These are phyloP conservation scores for Pogonophryne albipinna DNA, from an alignment of 2,797 vertebrate species.

Conservation along the genomic window DNA sequence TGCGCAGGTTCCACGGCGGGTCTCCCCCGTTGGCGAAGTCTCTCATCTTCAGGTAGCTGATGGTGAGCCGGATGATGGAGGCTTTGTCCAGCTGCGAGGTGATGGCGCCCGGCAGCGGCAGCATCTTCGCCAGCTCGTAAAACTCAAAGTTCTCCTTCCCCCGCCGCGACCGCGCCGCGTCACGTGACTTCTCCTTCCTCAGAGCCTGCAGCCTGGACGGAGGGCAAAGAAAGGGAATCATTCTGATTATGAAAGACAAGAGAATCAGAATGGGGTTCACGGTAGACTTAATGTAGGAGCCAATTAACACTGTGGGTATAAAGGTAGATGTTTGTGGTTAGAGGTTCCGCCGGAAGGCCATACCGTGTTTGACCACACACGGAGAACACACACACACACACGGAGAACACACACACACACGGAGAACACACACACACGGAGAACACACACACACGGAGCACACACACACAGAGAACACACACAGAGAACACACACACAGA, in stretches of 20 bases:
- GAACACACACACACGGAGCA: too few relatives aligned
- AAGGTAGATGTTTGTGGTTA: too few relatives aligned
- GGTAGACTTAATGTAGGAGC: too few relatives aligned
- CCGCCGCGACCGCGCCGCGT: slow-evolving; percentile 95
- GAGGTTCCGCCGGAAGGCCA: too few relatives aligned
- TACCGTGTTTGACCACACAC: too few relatives aligned
- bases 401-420: too few relatives aligned
- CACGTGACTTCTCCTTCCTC: slow-evolving; percentile 98
- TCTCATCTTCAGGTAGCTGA: slow-evolving; percentile 99
- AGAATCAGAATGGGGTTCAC: not conserved
- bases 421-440: too few relatives aligned
- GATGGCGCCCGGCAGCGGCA: slow-evolving; percentile 97
- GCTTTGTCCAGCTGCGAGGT: slow-evolving; percentile 99
- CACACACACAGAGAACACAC: too few relatives aligned
- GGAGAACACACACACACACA: too few relatives aligned
- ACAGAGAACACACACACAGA: too few relatives aligned
- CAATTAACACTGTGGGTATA: too few relatives aligned
- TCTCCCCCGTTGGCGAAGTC: slow-evolving; percentile 98
- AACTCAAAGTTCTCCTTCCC: slow-evolving; percentile 99
- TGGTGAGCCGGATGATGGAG: slow-evolving; percentile 98
- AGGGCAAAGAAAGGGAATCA: not conserved
- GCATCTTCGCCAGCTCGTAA: slow-evolving; percentile 97
- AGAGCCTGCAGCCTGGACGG: slow-evolving; percentile 94
- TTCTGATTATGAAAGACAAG: not conserved
- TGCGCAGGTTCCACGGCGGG: slow-evolving; percentile 96